phyloP scores from a whole-genome alignment of 2,113 vertebrate genomes.

The Rhea pennata region DNA sequence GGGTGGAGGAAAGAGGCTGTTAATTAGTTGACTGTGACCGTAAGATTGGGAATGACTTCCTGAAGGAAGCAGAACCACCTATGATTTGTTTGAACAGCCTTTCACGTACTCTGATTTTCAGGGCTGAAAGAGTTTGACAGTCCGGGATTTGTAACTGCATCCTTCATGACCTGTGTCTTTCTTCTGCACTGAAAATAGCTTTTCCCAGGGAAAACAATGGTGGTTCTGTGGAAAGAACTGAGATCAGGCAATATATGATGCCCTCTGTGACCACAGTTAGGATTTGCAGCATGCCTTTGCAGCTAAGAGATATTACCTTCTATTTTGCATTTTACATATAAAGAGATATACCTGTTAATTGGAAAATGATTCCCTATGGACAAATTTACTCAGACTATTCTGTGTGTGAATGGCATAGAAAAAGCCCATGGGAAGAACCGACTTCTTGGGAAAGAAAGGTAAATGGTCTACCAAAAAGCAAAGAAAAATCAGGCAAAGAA shows the following conservation, averaged over 20 bases:
- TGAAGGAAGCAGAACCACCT: neutral
- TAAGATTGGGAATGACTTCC: accelerated
- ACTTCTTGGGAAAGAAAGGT: neutral
- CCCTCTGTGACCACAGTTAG: neutral
- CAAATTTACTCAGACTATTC: neutral
- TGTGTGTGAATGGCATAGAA: neutral
- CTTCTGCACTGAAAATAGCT: neutral
- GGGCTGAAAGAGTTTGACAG: neutral
- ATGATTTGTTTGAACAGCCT: neutral
- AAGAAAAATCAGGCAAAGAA: neutral
- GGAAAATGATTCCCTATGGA: neutral
- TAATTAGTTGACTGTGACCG: neutral
- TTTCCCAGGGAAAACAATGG: neutral
- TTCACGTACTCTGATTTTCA: neutral
- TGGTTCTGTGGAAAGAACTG: neutral
- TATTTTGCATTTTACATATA: neutral
- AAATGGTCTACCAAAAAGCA: neutral
- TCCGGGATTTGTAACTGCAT: neutral
- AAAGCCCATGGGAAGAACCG: neutral
- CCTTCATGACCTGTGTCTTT: neutral
- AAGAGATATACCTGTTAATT: neutral
- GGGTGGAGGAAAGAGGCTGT: neutral
- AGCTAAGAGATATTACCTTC: neutral
- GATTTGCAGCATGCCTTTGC: neutral
- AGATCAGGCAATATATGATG: neutral